Evolutionary conservation across 2,113 vertebrate species (phyloP), one percentile per base, ranked within the genome.

Genomic region (Vimba vimba): DNA sequence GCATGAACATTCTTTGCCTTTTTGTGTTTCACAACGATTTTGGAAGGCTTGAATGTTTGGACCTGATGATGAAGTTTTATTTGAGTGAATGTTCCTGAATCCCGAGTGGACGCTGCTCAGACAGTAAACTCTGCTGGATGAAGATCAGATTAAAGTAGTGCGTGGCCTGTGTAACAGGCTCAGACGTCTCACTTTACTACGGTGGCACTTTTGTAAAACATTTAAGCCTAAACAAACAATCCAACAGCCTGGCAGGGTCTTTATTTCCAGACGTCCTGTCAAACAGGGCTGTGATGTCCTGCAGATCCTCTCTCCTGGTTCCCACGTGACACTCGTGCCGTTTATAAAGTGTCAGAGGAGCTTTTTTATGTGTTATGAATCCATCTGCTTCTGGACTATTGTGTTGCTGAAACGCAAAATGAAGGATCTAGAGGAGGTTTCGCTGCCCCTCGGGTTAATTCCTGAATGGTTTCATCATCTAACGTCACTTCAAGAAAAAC

Each of bases 361-460:
- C 52, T 25, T 79, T 77, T 60, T 15, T 43, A 13, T 45, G 36
- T 73, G 43, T 52, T 86, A 11, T 71, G 12, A 59, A 82, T 82
- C 39, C 82, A 77, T 12, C 10, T 50, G n/a, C 50, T 60, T 30
- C 8, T 79, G n/a, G 39, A 66, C 78, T n/a, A 27, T 60, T 82
- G 73, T 84, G 33, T 62, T 52, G 25, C 25, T 84, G 85, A 86
- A 86, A 82, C 71, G 33, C 33, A 33, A 57, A 64, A 83, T 78
- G 85, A 89, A 90, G 88, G 75, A 87, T 87, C 66, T 86, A 23
- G 17, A 69, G 83, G 79, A n/a, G 78, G 73, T 87, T 60, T 79
- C 21, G 19, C 73, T 82, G 21, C 55, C 15, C 86, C 59, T 86
- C 15, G 10, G 21, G 10, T 76, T 74, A 68, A 82, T 86, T 90